Evolutionary conservation across 2,797 vertebrate genomes (phyloP).

Genomic region (Platalea minor): DNA sequence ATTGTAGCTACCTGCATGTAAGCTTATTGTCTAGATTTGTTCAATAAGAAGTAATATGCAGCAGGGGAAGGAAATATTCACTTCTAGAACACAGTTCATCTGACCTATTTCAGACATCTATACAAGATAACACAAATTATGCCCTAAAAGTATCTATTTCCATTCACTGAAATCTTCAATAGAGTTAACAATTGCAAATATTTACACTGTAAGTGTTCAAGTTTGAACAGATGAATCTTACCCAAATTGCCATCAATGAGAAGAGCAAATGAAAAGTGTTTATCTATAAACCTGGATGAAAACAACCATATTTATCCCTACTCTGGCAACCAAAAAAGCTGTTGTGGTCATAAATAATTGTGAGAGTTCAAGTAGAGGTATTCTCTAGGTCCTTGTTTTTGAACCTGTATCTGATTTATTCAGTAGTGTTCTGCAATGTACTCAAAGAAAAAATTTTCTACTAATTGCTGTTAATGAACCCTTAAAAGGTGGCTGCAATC

Average conservation of each 20-base stretch:
- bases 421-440: background rate
- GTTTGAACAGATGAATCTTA: background rate
- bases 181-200: background rate
- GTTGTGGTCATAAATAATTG: background rate
- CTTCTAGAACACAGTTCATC: background rate
- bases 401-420: background rate
- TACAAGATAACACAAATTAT: background rate
- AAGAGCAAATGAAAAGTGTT: background rate
- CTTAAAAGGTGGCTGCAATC: background rate
- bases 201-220: background rate
- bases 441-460: background rate
- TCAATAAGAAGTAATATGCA: background rate
- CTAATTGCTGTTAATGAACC: background rate
- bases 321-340: background rate
- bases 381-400: background rate
- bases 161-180: background rate
- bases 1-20: background rate
- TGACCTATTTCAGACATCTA: background rate
- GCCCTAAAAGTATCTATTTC: background rate
- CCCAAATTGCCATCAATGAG: background rate
- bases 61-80: background rate
- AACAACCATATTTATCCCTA: background rate
- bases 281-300: background rate
- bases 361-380: background rate
- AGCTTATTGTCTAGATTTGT: background rate